A percentile compares a stretch with the other conserved stretches of the same genome.
Conservation (phyloP, 64 coral and sea anemone species). For the Montipora cactus region DNA sequence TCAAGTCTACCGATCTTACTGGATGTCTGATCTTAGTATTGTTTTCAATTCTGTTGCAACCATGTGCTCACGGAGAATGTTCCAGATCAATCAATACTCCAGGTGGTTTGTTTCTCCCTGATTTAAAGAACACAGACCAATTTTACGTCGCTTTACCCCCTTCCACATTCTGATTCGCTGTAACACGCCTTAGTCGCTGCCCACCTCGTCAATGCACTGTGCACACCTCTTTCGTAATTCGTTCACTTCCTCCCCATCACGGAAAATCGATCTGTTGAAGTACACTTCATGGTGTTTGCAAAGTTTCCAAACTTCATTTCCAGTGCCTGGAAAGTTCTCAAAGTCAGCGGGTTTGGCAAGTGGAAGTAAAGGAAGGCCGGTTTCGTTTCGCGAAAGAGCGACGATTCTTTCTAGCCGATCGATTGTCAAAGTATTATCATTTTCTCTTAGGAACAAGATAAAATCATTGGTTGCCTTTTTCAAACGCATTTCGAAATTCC, state of each 20-base stretch:
- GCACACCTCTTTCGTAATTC: not conserved
- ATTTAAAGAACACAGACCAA: not conserved
- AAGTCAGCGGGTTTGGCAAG: not conserved
- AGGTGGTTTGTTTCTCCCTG: too few species aligned
- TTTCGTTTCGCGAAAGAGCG: not conserved
- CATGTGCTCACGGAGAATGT: too few species aligned
- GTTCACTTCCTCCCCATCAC: not conserved
- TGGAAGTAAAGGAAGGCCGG: not conserved
- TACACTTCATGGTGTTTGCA: slow-evolving; percentile 1
- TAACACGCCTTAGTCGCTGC: not conserved
- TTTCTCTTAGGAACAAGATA: not conserved
- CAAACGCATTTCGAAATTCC: not conserved
- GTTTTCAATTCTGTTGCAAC: too few species aligned
- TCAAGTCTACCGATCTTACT: too few species aligned
- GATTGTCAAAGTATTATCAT: not conserved
- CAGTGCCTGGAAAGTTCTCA: slow-evolving; percentile 18
- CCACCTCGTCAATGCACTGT: not conserved
- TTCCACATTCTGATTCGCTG: not conserved
- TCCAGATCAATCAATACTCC: too few species aligned
- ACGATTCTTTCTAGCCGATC: not conserved
- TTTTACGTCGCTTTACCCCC: not conserved
- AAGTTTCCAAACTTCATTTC: not conserved
- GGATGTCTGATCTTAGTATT: too few species aligned
- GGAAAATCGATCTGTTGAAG: not conserved
- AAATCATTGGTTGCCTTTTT: not conserved